A percentile compares a stretch with the other conserved stretches of the same genome.
phyloP scores from a whole-genome alignment of 1,140 invertebrate species.

The Scaptomyza graminum region DNA sequence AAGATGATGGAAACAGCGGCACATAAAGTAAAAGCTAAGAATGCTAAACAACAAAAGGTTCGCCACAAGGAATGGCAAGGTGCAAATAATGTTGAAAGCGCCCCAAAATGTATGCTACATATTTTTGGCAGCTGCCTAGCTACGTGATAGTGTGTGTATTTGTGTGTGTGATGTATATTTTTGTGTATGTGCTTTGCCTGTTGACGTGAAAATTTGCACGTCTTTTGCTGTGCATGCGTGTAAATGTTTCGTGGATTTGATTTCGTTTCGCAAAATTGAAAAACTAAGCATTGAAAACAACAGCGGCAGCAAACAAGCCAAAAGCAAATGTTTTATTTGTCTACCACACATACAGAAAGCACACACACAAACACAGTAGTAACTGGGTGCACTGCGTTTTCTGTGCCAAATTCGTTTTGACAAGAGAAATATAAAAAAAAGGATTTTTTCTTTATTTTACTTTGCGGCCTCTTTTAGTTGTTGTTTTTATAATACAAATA shows the following conservation, averaged over 20 bases:
- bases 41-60: constrained; percentile 56
- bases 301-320: constrained; percentile 59
- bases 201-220: constrained; percentile 80
- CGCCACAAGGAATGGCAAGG: constrained; percentile 56
- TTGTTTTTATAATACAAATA: constrained; percentile 78
- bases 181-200: constrained; percentile 58
- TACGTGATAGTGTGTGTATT: constrained; percentile 47
- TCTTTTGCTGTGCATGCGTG: constrained; percentile 80
- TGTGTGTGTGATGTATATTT: constrained; percentile 26
- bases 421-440: constrained; percentile 24
- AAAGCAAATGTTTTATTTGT: constrained; percentile 77
- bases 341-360: constrained; percentile 52
- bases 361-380: constrained; percentile 28
- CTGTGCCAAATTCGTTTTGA: constrained; percentile 74
- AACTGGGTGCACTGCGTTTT: constrained; percentile 67
- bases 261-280: constrained; percentile 69
- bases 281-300: constrained; percentile 63
- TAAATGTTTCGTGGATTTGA: constrained; percentile 66
- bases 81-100: constrained; percentile 76
- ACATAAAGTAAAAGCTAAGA: constrained; percentile 46
- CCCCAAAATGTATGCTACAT: constrained; percentile 72
- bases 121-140: constrained; percentile 68
- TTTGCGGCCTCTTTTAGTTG: constrained; percentile 78
- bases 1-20: constrained; percentile 3
- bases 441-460: constrained; percentile 52